Evolutionary conservation across 2,113 vertebrate genomes (phyloP), one percentile per base, ranked within the genome.

Genomic region (Lophura nycthemera): DNA sequence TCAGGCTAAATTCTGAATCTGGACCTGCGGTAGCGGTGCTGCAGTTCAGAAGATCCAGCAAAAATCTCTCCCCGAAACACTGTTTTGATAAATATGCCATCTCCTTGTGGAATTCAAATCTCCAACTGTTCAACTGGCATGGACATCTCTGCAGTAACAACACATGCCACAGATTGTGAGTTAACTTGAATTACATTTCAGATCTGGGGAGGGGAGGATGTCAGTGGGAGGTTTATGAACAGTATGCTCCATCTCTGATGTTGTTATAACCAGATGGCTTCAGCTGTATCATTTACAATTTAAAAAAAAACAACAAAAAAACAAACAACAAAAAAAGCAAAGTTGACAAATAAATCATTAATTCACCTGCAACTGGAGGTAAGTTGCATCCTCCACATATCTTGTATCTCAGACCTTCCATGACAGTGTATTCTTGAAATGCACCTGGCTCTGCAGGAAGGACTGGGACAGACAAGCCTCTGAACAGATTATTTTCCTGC

Each of bases 81-180:
- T 96, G 96, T 94, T 95, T 96, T 94, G 96, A 97, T 96, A 97
- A 97, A 97, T 93, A 95, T 90, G 84, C 96, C 88, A 69, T 92
- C 90, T 95, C 96, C 97, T 93, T 27, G 93, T 91, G 96, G 97
- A 96, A 97, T 96, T 96, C 91, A 76, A 77, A 83, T 76, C 96
- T 97, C 97, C 97, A 97, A 96, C 96, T 97, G 98, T 96, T 97
- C 93, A n/a, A 57, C 97, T 97, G 97, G 95, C 97, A 97, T 34
- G 77, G 96, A 40, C 95, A 83, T 83, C 97, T 77, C 96, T 69
- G 95, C 95, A 92, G 94, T 70, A 96, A 93, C 91, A 86, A 52
- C 95, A 95, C 96, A 87, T 38, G 96, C 91, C 94, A 86, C 96
- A 97, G 96, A 94, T 30, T 94, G 97, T 29, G 94, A 92, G 94